These are phyloP conservation scores for Drosophila fuyamai DNA, from an alignment of 1,140 invertebrate genomes.

Conservation along the genomic window DNA sequence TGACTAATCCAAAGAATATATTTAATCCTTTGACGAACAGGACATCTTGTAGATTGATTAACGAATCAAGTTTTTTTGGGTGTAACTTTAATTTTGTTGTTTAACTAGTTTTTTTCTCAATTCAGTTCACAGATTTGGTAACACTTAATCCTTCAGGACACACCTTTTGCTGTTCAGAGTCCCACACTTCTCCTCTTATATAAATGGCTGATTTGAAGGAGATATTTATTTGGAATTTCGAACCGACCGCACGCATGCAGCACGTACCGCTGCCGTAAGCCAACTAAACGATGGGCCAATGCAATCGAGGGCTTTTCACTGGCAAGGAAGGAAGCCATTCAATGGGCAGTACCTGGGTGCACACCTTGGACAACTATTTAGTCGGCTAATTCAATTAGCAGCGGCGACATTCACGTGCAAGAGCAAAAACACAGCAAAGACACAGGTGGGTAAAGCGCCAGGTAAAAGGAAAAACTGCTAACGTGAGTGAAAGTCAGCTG, in stretches of 20 bases:
- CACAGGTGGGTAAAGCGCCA: slow-evolving; percentile 1
- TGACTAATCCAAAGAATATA: neutral
- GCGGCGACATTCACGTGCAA: slow-evolving; percentile 66
- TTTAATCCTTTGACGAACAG: neutral
- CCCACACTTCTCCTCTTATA: neutral
- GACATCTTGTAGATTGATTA: neutral
- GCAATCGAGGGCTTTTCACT: slow-evolving; percentile 59
- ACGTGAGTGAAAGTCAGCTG: slow-evolving; percentile 70
- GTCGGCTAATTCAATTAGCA: slow-evolving; percentile 72
- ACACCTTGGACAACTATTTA: slow-evolving; percentile 71
- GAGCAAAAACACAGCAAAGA: slow-evolving; percentile 7
- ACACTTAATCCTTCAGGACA: slow-evolving; percentile 36
- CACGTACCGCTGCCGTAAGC: slow-evolving; percentile 75
- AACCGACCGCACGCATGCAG: slow-evolving; percentile 75
- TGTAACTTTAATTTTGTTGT: neutral
- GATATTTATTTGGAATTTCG: slow-evolving; percentile 17
- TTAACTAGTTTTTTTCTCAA: neutral
- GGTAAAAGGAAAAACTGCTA: slow-evolving; percentile 8
- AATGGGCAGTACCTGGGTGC: slow-evolving; percentile 44
- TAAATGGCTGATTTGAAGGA: neutral
- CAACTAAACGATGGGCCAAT: slow-evolving; percentile 75
- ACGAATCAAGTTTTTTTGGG: neutral
- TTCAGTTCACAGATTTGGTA: neutral
- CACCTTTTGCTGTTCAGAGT: slow-evolving; percentile 26
- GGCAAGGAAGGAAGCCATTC: slow-evolving; percentile 61